Conservation (phyloP, 2,113 vertebrate species). For the Mohoua ochrocephala region DNA sequence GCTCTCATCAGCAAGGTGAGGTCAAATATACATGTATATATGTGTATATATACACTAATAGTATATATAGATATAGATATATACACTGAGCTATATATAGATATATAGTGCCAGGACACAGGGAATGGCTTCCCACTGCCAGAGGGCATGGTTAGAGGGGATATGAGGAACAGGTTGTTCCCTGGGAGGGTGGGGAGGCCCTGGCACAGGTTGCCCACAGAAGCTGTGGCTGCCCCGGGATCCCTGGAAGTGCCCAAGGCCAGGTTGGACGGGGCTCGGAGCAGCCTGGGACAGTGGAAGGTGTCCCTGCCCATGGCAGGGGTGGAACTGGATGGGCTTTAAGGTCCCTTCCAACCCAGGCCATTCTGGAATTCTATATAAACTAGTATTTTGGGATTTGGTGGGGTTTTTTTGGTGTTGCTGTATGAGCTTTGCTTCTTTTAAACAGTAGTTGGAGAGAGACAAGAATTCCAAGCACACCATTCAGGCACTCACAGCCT, state of each 20-base stretch:
- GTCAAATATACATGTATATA: neutral
- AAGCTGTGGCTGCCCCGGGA: neutral
- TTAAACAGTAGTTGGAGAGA: neutral
- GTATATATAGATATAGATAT: neutral
- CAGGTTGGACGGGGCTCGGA: fast-evolving
- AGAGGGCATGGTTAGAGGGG: neutral
- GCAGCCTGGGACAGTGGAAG: fast-evolving
- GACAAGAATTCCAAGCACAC: neutral
- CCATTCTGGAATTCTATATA: neutral
- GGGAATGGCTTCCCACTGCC: neutral
- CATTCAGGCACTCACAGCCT: neutral
- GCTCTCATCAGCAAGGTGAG: neutral
- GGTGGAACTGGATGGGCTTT: fast-evolving
- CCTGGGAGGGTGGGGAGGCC: neutral
- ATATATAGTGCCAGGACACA: neutral
- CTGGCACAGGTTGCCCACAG: neutral
- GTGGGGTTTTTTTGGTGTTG: neutral
- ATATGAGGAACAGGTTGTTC: too few relatives aligned
- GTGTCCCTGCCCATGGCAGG: neutral
- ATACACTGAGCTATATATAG: neutral
- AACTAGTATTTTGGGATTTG: neutral
- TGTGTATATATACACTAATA: too few relatives aligned
- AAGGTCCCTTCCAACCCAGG: neutral
- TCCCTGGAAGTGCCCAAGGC: neutral
- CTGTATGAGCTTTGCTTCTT: neutral